Evolutionary conservation across 1,140 invertebrate genomes (phyloP).

Genomic region (Papilio xuthus): DNA sequence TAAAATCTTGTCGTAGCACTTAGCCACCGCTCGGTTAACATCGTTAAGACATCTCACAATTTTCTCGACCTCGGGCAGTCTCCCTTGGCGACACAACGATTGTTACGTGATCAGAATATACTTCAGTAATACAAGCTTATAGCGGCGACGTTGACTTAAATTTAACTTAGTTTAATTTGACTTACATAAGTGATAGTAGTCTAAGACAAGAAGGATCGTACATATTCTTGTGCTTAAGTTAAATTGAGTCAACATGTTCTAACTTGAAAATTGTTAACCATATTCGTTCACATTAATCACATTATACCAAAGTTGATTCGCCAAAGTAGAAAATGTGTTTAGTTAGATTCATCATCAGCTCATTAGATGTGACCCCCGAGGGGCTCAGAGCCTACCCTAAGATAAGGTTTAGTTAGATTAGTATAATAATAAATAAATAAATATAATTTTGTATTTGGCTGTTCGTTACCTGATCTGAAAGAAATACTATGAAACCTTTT

Average conservation of each 20-base stretch:
- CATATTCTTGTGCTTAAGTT: not conserved
- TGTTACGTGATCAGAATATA: conserved; percentile 33
- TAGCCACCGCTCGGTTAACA: conserved; percentile 30
- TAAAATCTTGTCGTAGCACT: conserved; percentile 36
- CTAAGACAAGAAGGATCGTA: not conserved
- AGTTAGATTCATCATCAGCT: no score
- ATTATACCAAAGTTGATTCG: no score
- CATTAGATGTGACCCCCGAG: no score
- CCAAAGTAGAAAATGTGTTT: no score
- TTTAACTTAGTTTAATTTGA: conserved; percentile 24
- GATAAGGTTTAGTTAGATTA: no score
- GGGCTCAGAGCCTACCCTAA: no score
- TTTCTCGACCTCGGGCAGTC: conserved; percentile 29
- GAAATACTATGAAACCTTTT: not conserved
- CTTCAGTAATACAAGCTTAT: conserved; percentile 6
- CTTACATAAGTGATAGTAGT: conserved; percentile 4
- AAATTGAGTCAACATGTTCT: not conserved
- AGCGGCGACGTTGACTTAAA: conserved; percentile 12
- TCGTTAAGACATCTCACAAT: conserved; percentile 36
- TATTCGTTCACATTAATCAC: no score
- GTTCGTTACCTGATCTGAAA: not conserved
- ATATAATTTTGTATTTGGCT: no score
- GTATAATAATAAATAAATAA: no score
- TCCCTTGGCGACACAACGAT: conserved; percentile 28
- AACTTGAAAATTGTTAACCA: not conserved